These are phyloP conservation scores for Graptemys geographica DNA, from an alignment of 2,797 vertebrate genomes.

Conservation along the genomic window DNA sequence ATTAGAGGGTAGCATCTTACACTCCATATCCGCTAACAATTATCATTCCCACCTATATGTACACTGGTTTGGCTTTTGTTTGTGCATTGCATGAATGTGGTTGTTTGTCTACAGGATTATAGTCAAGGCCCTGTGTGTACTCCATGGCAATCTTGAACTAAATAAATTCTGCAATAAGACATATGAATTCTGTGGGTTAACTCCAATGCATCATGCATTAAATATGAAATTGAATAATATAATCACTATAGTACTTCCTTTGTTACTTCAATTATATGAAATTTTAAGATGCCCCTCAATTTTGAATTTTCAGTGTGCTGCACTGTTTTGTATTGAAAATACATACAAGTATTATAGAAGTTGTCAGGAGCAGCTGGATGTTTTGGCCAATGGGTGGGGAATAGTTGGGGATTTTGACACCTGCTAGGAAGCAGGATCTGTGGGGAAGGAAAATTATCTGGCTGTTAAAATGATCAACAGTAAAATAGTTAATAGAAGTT, in stretches of 20 bases:
- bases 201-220: neutral
- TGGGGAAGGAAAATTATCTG: constrained; percentile 32
- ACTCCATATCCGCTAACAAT: neutral
- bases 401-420: constrained; percentile 58
- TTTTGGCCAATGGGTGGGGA: constrained; percentile 20
- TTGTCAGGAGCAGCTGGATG: neutral
- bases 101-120: neutral
- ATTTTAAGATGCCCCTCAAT: neutral
- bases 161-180: neutral
- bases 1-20: neutral
- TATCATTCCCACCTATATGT: neutral
- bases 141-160: neutral
- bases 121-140: accelerated
- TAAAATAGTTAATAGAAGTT: constrained; percentile 42
- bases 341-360: neutral
- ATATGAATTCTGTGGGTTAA: neutral
- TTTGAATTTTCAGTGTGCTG: accelerated
- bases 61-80: accelerated
- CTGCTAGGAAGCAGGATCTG: constrained; percentile 17
- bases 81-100: neutral
- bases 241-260: neutral
- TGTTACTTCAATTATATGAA: neutral
- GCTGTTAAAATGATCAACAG: neutral
- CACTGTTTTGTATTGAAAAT: neutral
- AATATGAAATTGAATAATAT: neutral